These are phyloP conservation scores for Phenacoccus solenopsis DNA, from an alignment of 1,140 invertebrate species.

Conservation along the genomic window DNA sequence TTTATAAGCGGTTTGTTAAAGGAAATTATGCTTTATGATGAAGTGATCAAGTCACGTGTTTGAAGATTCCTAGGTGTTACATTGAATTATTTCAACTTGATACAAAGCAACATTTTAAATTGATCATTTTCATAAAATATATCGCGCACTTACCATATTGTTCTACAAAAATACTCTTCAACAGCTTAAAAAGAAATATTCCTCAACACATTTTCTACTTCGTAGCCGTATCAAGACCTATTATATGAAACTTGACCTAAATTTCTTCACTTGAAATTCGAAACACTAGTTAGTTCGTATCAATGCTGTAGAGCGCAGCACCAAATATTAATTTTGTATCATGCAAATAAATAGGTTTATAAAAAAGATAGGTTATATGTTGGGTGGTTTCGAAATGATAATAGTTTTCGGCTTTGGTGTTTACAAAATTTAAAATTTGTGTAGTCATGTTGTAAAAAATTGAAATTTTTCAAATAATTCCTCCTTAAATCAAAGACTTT, in stretches of 20 bases:
- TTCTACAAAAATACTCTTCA: too few species aligned
- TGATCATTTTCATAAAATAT: too few species aligned
- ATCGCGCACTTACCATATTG: background rate
- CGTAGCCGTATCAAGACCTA: background rate
- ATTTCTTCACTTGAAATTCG: background rate
- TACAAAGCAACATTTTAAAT: too few species aligned
- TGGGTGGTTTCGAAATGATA: background rate
- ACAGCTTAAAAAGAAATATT: background rate
- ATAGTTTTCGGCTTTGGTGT: background rate
- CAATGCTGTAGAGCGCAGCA: background rate
- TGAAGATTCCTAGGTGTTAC: background rate
- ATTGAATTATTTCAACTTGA: too few species aligned
- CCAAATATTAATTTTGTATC: background rate
- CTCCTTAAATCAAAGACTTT: too few species aligned
- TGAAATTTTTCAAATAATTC: background rate
- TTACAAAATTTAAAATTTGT: background rate
- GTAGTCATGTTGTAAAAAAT: background rate
- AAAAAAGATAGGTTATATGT: too few species aligned
- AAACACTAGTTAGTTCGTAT: background rate
- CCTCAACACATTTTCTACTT: background rate
- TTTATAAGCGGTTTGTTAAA: background rate
- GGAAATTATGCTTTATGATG: background rate
- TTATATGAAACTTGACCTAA: background rate
- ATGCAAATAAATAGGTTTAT: background rate
- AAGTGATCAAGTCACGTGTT: background rate